These are phyloP conservation scores for Eristalis arbustorum DNA, from an alignment of 2,888 invertebrate species.

Conservation along the genomic window DNA sequence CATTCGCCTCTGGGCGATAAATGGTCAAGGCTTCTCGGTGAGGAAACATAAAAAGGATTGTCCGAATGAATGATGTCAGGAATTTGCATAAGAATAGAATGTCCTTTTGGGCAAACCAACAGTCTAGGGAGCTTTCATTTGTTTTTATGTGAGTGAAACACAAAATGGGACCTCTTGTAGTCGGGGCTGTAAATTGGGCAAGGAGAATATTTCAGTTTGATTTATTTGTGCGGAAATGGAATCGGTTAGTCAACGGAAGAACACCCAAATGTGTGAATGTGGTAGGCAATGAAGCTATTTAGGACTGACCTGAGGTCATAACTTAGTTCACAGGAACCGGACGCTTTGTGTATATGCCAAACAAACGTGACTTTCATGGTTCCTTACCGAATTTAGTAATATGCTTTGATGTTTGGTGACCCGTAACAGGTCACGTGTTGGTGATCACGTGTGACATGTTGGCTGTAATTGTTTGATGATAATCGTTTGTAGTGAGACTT, in stretches of 20 bases:
- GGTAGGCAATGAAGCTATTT: not conserved
- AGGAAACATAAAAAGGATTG: constrained; percentile 40
- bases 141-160: constrained; percentile 39
- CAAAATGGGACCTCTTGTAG: constrained; percentile 46
- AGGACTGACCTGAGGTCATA: not conserved
- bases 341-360: too few relatives aligned
- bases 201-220: constrained; percentile 30
- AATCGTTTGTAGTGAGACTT: too few relatives aligned
- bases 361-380: not conserved
- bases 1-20: constrained; percentile 40
- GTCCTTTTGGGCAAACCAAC: constrained; percentile 21
- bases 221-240: constrained; percentile 31
- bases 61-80: constrained; percentile 50
- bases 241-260: constrained; percentile 12
- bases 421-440: too few relatives aligned
- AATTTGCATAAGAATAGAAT: constrained; percentile 60
- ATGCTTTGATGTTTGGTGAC: too few relatives aligned
- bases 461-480: too few relatives aligned
- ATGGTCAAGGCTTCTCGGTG: constrained; percentile 31
- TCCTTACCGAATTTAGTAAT: too few relatives aligned
- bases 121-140: constrained; percentile 22
- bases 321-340: not conserved
- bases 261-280: not conserved
- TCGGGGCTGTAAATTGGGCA: constrained; percentile 22
- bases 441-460: too few relatives aligned